Percentiles rank a stretch among this genome's conserved stretches.
Evolutionary conservation across 2,797 vertebrate genomes (phyloP).

Genomic region (Tauraco hartlaubi): DNA sequence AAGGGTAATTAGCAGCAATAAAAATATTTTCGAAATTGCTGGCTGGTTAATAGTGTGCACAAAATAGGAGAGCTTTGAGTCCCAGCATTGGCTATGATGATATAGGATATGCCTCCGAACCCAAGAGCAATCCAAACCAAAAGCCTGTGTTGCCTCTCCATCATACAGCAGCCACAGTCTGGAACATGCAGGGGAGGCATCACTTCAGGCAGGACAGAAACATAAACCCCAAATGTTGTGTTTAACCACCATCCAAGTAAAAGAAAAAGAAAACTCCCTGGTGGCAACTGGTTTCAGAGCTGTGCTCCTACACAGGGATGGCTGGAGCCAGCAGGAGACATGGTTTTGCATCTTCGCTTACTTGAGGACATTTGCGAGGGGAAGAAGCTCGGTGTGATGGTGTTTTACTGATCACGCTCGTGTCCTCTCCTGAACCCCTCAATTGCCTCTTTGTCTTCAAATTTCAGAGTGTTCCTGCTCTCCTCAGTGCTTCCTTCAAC

Average conservation of each 20-base stretch:
- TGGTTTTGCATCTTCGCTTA: background rate
- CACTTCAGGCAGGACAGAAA: slow-evolving; percentile 16
- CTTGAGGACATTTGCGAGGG: background rate
- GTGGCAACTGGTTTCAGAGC: background rate
- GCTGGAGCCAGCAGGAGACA: background rate
- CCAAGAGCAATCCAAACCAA: background rate
- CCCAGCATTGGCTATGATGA: background rate
- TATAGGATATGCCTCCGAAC: slow-evolving; percentile 3
- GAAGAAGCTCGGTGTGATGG: background rate
- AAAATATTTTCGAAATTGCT: slow-evolving; percentile 9
- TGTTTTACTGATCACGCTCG: fast-evolving
- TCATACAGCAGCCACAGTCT: background rate
- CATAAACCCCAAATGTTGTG: background rate
- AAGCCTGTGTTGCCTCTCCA: background rate
- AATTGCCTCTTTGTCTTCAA: background rate
- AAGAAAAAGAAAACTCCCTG: background rate
- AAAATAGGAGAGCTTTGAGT: background rate
- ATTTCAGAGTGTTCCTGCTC: background rate
- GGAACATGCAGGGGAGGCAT: background rate
- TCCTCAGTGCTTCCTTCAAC: background rate
- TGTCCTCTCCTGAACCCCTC: background rate
- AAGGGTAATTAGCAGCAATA: slow-evolving; percentile 54
- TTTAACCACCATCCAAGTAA: background rate
- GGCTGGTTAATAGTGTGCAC: background rate
- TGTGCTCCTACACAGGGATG: background rate